phyloP scores from a whole-genome alignment of 2,888 invertebrate species.

The Synanthedon vespiformis region DNA sequence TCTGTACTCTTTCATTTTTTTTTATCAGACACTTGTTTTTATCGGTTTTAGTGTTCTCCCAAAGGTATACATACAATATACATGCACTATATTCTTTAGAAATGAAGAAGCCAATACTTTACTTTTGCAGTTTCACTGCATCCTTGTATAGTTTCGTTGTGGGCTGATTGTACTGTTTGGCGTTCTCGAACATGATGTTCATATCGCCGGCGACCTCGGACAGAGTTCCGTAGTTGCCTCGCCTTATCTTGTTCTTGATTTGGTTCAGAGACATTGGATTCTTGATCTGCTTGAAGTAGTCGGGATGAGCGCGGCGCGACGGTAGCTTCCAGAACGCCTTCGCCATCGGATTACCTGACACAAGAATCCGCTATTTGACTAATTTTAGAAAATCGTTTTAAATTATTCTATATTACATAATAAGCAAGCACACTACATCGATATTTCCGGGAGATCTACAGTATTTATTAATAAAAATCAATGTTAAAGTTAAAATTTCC shows the following conservation, averaged over 20 bases:
- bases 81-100: too few relatives aligned
- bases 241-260: conserved; percentile 86
- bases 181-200: conserved; percentile 97
- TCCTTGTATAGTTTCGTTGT: conserved; percentile 85
- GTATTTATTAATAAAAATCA: too few relatives aligned
- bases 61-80: too few relatives aligned
- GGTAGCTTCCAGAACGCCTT: conserved; percentile 96
- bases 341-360: conserved; percentile 80
- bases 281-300: conserved; percentile 97
- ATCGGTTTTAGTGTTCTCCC: too few relatives aligned
- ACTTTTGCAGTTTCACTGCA: conserved; percentile 85
- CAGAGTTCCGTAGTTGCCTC: conserved; percentile 84
- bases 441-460: too few relatives aligned
- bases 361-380: too few relatives aligned
- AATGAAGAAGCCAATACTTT: background rate
- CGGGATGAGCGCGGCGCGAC: conserved; percentile 90
- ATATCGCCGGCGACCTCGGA: conserved; percentile 93
- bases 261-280: conserved; percentile 94
- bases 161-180: conserved; percentile 86
- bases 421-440: too few relatives aligned
- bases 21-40: too few relatives aligned
- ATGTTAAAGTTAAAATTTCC: too few relatives aligned
- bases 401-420: too few relatives aligned
- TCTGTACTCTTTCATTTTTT: too few relatives aligned
- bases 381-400: too few relatives aligned